A percentile compares a stretch with the other conserved stretches of the same genome.
Evolutionary conservation across 2,888 invertebrate genomes (phyloP).

Genomic region (Atethmia centrago): DNA sequence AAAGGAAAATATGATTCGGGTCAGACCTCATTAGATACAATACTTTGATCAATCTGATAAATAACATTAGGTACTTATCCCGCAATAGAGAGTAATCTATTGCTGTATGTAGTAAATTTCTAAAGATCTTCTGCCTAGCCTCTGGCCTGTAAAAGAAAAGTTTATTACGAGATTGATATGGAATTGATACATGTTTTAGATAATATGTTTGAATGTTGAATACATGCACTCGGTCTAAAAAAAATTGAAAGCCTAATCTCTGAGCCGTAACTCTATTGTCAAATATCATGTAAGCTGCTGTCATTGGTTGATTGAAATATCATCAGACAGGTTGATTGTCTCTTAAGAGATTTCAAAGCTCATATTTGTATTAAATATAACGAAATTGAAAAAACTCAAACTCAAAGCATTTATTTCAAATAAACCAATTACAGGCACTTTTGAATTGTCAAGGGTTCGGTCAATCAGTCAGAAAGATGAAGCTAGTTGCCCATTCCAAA

Average conservation of each 20-base stretch:
- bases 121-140: background rate
- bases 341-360: background rate
- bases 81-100: conserved; percentile 4
- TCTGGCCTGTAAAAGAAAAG: background rate
- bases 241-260: background rate
- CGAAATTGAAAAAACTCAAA: too few species aligned
- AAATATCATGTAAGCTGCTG: background rate
- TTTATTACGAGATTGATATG: background rate
- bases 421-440: too few species aligned
- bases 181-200: background rate
- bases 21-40: background rate
- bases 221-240: background rate
- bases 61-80: background rate
- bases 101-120: background rate
- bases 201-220: background rate
- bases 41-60: background rate
- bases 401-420: too few species aligned
- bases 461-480: too few species aligned
- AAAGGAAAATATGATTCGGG: background rate
- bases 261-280: background rate
- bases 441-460: too few species aligned
- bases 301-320: background rate
- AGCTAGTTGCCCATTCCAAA: too few species aligned
- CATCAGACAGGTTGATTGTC: background rate
- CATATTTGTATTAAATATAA: background rate